Base-by-base conservation (phyloP, 2,888 invertebrate species). In the Ichneumoninae sp. region DNA sequence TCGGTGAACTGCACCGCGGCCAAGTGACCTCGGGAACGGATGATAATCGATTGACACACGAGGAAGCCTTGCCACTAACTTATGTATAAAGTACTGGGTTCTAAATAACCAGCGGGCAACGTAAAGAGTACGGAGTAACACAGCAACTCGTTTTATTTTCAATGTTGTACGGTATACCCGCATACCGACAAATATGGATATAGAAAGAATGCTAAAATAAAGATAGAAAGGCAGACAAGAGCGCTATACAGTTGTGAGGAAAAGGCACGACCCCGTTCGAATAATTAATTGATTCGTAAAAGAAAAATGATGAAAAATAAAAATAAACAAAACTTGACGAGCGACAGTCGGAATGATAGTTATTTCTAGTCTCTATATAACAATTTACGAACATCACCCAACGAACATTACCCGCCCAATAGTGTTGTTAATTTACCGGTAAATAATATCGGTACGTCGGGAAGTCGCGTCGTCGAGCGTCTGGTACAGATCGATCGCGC, bases 21-120 rank as follows among this genome's bases (percentile, higher is more conserved):
- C 78, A 79, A 71, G 75, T 84, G 78, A 84, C 84, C 84, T 84
- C 81, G 84, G 65, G 26, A 84, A 82, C 82, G 84, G 84, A 84
- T 84, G 81, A 84, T 84, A 84, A 84, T 84, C 84, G 84, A 84
- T 84, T 84, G 84, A 70, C 81, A 84, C 84, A 84, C 84, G 84
- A 79, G 81, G 84, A 82, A 84, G 81, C 81, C 82, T 84, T 75
- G 79, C 44, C 70, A 79, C 84, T 84, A 84, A 84, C 84, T 84
- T 84, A 84, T 84, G 84, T 84, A 84, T 84, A 84, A 84, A 75
- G 78, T 84, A 84, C 84, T 75, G 79, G 82, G 84, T 84, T 84
- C 84, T 84, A 84, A 84, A 84, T 84, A 84, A 84, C 81, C 79
- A 71, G 84, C 82, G 66, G 79, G 54, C 75, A 75, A 62, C 60